Evolutionary conservation across 2,888 invertebrate genomes (phyloP).

Genomic region (Papilio protenor): DNA sequence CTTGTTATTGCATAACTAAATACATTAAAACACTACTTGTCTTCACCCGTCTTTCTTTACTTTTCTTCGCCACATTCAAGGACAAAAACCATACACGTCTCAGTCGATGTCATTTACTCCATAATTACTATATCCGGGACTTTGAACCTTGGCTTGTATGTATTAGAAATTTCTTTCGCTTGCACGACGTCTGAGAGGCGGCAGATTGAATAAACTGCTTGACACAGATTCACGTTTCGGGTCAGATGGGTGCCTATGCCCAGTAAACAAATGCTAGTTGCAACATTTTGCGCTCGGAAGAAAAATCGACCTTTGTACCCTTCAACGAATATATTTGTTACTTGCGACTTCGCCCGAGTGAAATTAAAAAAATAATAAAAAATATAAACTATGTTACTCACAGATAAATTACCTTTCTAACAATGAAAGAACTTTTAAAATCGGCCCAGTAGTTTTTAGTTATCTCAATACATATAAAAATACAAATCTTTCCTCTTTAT

Average conservation of each 20-base stretch:
- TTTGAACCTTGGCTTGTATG: constrained; percentile 56
- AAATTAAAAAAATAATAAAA: too few species aligned
- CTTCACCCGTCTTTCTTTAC: constrained; percentile 38
- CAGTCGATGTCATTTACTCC: constrained; percentile 66
- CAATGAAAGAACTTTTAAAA: too few species aligned
- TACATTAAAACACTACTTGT: constrained; percentile 10
- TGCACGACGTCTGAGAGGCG: constrained; percentile 57
- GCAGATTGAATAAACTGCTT: constrained; percentile 84
- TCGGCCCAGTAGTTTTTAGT: too few species aligned
- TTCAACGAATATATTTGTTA: background rate
- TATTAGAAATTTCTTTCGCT: constrained; percentile 60
- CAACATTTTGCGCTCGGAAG: constrained; percentile 68
- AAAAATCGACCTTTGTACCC: constrained; percentile 48
- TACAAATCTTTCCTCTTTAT: too few species aligned
- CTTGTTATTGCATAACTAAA: background rate
- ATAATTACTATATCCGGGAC: constrained; percentile 52
- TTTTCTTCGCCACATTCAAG: constrained; percentile 73
- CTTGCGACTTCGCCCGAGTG: too few species aligned
- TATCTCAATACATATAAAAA: too few species aligned
- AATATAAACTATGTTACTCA: too few species aligned
- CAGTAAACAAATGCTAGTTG: constrained; percentile 73
- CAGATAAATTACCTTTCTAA: too few species aligned
- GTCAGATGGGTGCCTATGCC: constrained; percentile 78
- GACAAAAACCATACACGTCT: constrained; percentile 68
- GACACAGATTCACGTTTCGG: constrained; percentile 83